These are phyloP conservation scores for Hylia prasina DNA, from an alignment of 2,113 vertebrate genomes.

Conservation along the genomic window DNA sequence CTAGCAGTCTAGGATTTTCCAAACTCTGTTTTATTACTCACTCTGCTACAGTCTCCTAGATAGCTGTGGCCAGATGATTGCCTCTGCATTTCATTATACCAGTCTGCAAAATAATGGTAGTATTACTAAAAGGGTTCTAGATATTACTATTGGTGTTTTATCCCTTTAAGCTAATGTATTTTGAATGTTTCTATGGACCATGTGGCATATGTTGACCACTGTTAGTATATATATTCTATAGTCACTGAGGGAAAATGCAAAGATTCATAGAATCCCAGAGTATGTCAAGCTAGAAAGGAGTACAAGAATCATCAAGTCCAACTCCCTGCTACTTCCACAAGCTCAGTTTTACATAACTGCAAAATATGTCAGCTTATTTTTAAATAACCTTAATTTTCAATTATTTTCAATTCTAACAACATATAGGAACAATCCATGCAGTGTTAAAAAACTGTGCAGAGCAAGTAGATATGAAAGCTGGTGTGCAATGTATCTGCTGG, in stretches of 20 bases:
- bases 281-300: background rate
- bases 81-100: background rate
- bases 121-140: background rate
- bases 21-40: background rate
- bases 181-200: background rate
- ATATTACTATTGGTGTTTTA: background rate
- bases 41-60: background rate
- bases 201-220: background rate
- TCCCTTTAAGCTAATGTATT: background rate
- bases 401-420: background rate
- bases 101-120: background rate
- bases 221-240: background rate
- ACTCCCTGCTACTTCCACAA: background rate
- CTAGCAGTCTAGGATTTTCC: background rate
- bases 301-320: background rate
- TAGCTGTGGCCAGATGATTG: background rate
- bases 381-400: background rate
- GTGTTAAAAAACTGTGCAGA: background rate
- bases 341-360: accelerated
- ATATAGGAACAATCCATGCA: no score
- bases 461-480: background rate
- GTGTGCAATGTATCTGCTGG: no score
- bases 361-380: background rate
- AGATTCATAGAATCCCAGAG: background rate
- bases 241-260: background rate